A percentile compares a stretch with the other conserved stretches of the same genome.
phyloP scores from a whole-genome alignment of 2,113 vertebrate species.

The Chlorodrepanis virens region DNA sequence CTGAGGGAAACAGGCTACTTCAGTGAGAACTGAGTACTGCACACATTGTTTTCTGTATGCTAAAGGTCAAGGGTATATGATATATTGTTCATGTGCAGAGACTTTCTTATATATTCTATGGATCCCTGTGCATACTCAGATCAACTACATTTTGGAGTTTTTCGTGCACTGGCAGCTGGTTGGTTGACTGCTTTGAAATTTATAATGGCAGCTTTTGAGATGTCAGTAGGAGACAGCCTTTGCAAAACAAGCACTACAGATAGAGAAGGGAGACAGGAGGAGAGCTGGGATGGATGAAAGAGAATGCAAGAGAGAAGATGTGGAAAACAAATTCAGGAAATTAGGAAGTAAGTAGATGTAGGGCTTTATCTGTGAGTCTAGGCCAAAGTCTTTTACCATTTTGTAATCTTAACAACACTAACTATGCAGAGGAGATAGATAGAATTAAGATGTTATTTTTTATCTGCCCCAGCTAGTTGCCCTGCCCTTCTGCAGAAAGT shows the following conservation, averaged over 20 bases:
- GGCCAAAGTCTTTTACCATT: background rate
- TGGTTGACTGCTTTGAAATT: background rate
- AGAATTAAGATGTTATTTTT: background rate
- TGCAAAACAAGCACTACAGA: background rate
- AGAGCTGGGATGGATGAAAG: background rate
- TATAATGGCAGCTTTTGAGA: background rate
- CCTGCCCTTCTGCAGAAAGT: background rate
- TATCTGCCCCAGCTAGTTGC: background rate
- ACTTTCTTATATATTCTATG: background rate
- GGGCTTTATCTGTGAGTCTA: background rate
- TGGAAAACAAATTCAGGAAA: background rate
- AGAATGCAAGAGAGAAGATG: background rate
- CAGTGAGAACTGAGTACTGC: background rate
- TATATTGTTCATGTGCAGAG: background rate
- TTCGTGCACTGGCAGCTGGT: background rate
- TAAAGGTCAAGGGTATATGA: background rate
- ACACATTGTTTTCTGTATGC: background rate
- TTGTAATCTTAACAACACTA: background rate
- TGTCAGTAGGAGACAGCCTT: background rate
- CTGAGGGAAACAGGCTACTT: background rate
- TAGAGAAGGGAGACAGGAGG: background rate
- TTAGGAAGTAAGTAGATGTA: background rate
- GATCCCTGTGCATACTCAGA: background rate
- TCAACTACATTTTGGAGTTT: background rate
- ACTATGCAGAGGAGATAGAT: background rate